Evolutionary conservation across 2,888 invertebrate species (phyloP).

Genomic region (Aphodius sticticus): DNA sequence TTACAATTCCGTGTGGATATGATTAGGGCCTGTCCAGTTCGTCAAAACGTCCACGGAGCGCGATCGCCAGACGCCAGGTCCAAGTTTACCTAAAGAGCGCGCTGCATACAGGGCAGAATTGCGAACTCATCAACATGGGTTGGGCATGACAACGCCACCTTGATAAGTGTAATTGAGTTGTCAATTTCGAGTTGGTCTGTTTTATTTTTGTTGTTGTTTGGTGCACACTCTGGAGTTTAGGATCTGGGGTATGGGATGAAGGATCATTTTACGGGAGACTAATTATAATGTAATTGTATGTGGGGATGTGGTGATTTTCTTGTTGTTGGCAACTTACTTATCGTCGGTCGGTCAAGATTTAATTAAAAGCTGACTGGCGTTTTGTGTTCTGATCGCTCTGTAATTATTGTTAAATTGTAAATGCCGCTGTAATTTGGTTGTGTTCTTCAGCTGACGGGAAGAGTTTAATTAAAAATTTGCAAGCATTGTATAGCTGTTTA

Average conservation of each 20-base stretch:
- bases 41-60: slow-evolving; percentile 47
- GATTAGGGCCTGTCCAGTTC: slow-evolving; percentile 55
- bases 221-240: too few relatives aligned
- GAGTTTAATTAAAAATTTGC: background rate
- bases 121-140: slow-evolving; percentile 48
- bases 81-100: background rate
- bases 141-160: slow-evolving; percentile 45
- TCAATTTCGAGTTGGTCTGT: slow-evolving; percentile 51
- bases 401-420: slow-evolving; percentile 12
- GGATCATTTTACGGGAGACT: slow-evolving; percentile 49
- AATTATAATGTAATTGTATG: slow-evolving; percentile 50
- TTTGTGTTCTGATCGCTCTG: slow-evolving; percentile 8
- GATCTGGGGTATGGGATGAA: slow-evolving; percentile 42
- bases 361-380: slow-evolving; percentile 11
- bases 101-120: slow-evolving; percentile 45
- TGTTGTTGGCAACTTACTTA: slow-evolving; percentile 31
- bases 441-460: background rate
- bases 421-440: background rate
- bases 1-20: slow-evolving; percentile 52
- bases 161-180: slow-evolving; percentile 57
- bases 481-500: too few relatives aligned
- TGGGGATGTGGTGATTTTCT: slow-evolving; percentile 42
- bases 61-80: slow-evolving; percentile 9
- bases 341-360: slow-evolving; percentile 8
- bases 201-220: slow-evolving; percentile 15